Evolutionary conservation across 2,888 invertebrate genomes (phyloP).

Genomic region (Crioceris asparagi): DNA sequence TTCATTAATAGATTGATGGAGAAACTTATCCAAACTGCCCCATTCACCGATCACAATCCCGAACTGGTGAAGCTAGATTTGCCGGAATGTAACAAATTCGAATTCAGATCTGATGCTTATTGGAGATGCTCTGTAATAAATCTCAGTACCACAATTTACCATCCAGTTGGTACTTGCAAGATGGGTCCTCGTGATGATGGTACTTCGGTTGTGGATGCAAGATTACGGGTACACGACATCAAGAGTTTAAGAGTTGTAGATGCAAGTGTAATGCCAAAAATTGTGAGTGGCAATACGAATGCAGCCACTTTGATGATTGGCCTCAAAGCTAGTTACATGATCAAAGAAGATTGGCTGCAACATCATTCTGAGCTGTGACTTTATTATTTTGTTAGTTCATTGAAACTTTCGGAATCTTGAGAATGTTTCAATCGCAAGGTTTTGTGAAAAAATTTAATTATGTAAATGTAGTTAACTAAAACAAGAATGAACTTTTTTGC

Average conservation of each 20-base stretch:
- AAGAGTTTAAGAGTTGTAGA: slow-evolving; percentile 61
- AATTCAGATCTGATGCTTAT: slow-evolving; percentile 39
- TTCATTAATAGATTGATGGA: no score
- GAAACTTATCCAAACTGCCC: no score
- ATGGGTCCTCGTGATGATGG: slow-evolving; percentile 55
- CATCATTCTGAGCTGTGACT: slow-evolving; percentile 28
- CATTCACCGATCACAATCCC: no score
- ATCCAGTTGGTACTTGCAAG: slow-evolving; percentile 25
- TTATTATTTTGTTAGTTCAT: no score
- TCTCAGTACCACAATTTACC: slow-evolving; percentile 25
- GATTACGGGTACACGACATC: slow-evolving; percentile 57
- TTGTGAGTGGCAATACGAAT: slow-evolving; percentile 48
- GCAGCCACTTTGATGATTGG: slow-evolving; percentile 40
- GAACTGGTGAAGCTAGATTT: slow-evolving; percentile 32
- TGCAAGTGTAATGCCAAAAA: slow-evolving; percentile 72
- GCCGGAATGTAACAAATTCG: slow-evolving; percentile 39
- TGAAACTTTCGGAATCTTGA: no score
- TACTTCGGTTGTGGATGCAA: slow-evolving; percentile 58
- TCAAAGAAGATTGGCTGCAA: slow-evolving; percentile 30
- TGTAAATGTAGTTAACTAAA: no score
- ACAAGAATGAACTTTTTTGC: no score
- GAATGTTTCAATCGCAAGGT: no score
- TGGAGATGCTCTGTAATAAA: slow-evolving; percentile 40
- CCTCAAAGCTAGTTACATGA: slow-evolving; percentile 41
- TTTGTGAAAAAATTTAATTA: no score